phyloP scores from a whole-genome alignment of 2,797 vertebrate genomes.

The Pelochelys cantorii region DNA sequence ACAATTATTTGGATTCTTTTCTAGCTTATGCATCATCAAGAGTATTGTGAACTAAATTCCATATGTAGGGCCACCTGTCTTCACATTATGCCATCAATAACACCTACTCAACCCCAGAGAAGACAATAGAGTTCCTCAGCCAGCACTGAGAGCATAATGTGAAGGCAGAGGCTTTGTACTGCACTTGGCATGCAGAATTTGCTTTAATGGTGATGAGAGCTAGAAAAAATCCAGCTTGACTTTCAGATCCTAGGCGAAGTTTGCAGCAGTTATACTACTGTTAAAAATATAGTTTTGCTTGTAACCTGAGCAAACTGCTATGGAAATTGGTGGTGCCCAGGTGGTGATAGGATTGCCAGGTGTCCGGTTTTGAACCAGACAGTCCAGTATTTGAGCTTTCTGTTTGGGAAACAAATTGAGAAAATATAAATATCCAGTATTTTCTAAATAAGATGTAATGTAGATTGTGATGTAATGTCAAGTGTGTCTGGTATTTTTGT shows the following conservation, averaged over 20 bases:
- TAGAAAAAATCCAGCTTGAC: not conserved
- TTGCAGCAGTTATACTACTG: not conserved
- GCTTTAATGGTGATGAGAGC: not conserved
- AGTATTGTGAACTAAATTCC: not conserved
- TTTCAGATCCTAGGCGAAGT: constrained; percentile 6
- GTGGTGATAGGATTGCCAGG: not conserved
- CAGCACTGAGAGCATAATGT: not conserved
- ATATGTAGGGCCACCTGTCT: constrained; percentile 24
- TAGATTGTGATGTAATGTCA: too few relatives aligned
- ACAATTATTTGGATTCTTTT: not conserved
- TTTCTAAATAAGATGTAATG: too few relatives aligned
- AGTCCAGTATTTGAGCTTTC: too few relatives aligned
- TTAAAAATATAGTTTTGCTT: not conserved
- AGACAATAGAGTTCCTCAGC: constrained; percentile 20
- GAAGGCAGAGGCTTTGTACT: not conserved
- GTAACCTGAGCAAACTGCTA: not conserved
- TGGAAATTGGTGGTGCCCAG: not conserved
- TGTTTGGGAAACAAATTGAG: too few relatives aligned
- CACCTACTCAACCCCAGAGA: not conserved
- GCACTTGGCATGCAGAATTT: not conserved
- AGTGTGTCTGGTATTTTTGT: too few relatives aligned
- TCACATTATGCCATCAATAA: constrained; percentile 23
- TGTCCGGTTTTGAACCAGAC: too few relatives aligned
- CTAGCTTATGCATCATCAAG: not conserved
- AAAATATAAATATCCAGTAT: too few relatives aligned